These are phyloP conservation scores for Malurus splendens DNA, from an alignment of 2,797 vertebrate genomes.

Conservation along the genomic window DNA sequence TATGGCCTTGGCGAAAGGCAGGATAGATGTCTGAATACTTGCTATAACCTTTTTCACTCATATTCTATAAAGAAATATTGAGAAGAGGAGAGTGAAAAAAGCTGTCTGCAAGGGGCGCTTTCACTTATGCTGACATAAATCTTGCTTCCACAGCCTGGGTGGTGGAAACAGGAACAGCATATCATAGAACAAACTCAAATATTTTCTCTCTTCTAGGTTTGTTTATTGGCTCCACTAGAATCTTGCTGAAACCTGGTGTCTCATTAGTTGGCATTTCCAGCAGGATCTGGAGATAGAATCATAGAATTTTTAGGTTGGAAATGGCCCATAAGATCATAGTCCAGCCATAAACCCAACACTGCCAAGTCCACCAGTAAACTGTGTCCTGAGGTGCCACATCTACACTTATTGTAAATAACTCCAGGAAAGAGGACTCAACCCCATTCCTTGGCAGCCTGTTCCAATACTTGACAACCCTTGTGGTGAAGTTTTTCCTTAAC, in stretches of 20 bases:
- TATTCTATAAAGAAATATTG: neutral
- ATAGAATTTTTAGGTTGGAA: neutral
- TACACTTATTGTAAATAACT: neutral
- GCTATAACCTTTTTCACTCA: neutral
- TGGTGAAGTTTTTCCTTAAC: neutral
- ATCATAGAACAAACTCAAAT: neutral
- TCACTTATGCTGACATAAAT: neutral
- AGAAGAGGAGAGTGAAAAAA: neutral
- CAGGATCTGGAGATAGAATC: neutral
- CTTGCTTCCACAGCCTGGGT: neutral
- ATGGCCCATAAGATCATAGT: rapidly evolving
- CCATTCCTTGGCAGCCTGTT: neutral
- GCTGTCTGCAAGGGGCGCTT: neutral
- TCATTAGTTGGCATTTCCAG: neutral
- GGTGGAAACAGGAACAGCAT: neutral
- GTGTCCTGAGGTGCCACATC: neutral
- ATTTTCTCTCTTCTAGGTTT: neutral
- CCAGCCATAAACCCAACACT: neutral
- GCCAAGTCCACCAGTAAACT: neutral
- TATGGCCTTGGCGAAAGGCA: neutral
- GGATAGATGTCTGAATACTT: neutral
- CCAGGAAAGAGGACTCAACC: neutral
- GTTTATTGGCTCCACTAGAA: neutral
- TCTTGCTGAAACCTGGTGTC: neutral
- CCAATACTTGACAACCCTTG: neutral